Conservation (phyloP, 1,140 invertebrate species). For the Drosophila erecta region DNA sequence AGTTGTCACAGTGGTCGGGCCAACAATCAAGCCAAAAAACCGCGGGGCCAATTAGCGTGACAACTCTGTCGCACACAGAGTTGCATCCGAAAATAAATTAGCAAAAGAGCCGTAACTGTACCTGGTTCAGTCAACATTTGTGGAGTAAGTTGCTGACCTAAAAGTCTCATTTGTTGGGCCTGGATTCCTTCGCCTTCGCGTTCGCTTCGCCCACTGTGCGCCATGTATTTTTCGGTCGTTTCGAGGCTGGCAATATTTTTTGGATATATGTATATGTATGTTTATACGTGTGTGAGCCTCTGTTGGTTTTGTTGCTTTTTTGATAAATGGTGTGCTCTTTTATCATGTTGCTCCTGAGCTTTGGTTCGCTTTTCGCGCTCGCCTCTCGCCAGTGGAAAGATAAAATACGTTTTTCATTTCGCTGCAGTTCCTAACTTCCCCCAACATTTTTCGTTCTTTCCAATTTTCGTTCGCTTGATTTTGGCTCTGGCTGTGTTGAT, state of each 20-base stretch:
- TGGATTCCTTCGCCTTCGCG: background rate
- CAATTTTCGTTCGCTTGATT: constrained; percentile 45
- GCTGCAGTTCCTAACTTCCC: constrained; percentile 66
- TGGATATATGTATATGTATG: constrained; percentile 32
- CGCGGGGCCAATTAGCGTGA: constrained; percentile 48
- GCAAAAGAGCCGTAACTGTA: constrained; percentile 25
- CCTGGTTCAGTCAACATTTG: constrained; percentile 48
- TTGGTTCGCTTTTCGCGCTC: constrained; percentile 66
- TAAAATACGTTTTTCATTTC: constrained; percentile 82
- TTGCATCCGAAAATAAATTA: constrained; percentile 4
- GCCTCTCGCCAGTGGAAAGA: constrained; percentile 70
- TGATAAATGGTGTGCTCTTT: constrained; percentile 81
- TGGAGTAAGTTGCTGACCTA: constrained; percentile 17
- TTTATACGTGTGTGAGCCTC: constrained; percentile 9
- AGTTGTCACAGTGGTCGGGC: constrained; percentile 46
- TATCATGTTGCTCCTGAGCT: constrained; percentile 80
- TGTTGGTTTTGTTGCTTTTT: constrained; percentile 62
- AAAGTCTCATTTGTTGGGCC: constrained; percentile 22
- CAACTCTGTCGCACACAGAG: constrained; percentile 8
- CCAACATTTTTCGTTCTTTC: constrained; percentile 10
- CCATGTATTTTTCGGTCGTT: constrained; percentile 64
- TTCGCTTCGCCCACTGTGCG: constrained; percentile 53
- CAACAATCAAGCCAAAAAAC: constrained; percentile 15
- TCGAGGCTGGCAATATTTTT: constrained; percentile 55
- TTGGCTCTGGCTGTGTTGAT: constrained; percentile 61